Evolutionary conservation across 2,888 invertebrate genomes (phyloP), one percentile per base, ranked within the genome.

Genomic region (Ormyrus labotus): DNA sequence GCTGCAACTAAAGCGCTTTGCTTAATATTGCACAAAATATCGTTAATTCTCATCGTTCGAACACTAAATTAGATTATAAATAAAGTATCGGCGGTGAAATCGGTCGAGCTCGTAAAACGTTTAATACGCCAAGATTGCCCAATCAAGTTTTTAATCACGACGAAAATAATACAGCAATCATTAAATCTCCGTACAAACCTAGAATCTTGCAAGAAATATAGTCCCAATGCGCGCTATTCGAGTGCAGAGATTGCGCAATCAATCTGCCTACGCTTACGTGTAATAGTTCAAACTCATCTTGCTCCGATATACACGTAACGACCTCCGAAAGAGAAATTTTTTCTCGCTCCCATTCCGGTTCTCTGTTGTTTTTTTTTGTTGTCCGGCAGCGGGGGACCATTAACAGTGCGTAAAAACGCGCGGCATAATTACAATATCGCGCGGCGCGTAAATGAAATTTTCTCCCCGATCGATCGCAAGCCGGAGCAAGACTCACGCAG

Each of bases 401-500:
- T 78, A 78, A n/a, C 58, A 9, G 51, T 55, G 57, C 45, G 45
- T 64, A 72, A 78, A 78, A 72, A 71, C n/a, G n/a, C 34, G 53
- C 60, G 7, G 34, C 47, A 13, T 78, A 78, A 78, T 78, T 78
- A 67, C 72, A 78, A 72, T 78, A 72, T 78, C 65, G 72, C 34
- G 51, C 55, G 0, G 77, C 55, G 77, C 78, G 78, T 63, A 61
- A 78, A 78, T 72, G 72, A 78, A 78, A 78, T 72, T 78, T 78
- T 72, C 78, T 67, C 48, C 51, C 61, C 55, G 68, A 68, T 68
- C 68, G 68, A 61, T 57, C 65, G 57, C 45, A 63, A 60, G 72
- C 53, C 55, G 61, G 53, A 55, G 53, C 34, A 34, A 34, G 34
- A 1, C 67, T 51, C 9, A 10, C 47, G 34, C n/a, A 57, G 10